These are phyloP conservation scores for Leptestheria dahalacensis DNA, from an alignment of 1,140 invertebrate genomes.

Conservation along the genomic window DNA sequence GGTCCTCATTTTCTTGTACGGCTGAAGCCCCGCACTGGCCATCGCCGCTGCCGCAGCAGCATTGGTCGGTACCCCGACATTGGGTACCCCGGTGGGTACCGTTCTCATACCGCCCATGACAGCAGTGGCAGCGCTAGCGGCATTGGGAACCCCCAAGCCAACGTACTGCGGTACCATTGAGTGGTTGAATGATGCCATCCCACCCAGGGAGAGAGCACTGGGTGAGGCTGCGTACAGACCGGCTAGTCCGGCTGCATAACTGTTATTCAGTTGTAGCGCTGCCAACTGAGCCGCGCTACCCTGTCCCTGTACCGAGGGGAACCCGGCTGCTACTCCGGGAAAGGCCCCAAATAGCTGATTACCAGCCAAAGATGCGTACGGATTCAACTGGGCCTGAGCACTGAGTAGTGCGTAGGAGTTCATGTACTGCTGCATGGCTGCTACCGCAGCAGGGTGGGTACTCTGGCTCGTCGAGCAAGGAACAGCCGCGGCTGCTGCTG, in stretches of 20 bases:
- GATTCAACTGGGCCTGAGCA: neutral
- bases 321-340: neutral
- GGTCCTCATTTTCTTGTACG: conserved; percentile 10
- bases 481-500: conserved; percentile 23
- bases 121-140: neutral
- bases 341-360: neutral
- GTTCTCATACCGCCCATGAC: neutral
- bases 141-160: neutral
- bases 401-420: neutral
- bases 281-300: neutral
- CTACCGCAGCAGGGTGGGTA: neutral
- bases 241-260: neutral
- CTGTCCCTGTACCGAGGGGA: neutral
- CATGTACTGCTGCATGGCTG: neutral
- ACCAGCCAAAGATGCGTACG: neutral
- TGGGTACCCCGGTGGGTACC: neutral
- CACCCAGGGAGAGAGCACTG: neutral
- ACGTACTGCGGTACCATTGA: neutral
- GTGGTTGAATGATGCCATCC: neutral
- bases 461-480: conserved; percentile 17
- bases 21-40: neutral
- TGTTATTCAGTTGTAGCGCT: neutral
- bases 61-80: conserved; percentile 12
- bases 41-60: conserved; percentile 27
- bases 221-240: neutral